phyloP scores from a whole-genome alignment of 1,140 invertebrate species.

The Trichonephila inaurata region DNA sequence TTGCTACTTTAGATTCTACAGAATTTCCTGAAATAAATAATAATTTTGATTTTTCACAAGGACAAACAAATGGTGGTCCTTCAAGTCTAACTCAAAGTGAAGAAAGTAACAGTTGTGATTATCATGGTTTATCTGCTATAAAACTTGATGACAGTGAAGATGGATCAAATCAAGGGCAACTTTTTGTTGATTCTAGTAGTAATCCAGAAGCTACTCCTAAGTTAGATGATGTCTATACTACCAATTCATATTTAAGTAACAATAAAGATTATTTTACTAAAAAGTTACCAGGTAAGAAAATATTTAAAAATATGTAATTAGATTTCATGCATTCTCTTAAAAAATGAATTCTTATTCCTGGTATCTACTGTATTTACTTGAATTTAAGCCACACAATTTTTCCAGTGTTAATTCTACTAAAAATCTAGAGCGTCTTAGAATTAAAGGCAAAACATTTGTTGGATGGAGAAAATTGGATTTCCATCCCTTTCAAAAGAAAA shows the following conservation, averaged over 20 bases:
- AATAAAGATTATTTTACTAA: slow-evolving; percentile 84
- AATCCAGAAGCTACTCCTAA: slow-evolving; percentile 77
- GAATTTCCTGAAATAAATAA: slow-evolving; percentile 48
- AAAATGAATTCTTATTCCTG: no score
- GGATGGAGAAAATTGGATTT: no score
- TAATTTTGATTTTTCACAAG: slow-evolving; percentile 1
- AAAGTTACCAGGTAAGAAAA: slow-evolving; percentile 83
- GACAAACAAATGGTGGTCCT: not conserved
- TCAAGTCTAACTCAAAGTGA: slow-evolving; percentile 44
- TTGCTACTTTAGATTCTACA: not conserved
- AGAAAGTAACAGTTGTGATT: slow-evolving; percentile 72
- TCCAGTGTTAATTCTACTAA: no score
- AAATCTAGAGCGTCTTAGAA: no score
- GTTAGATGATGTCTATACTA: not conserved
- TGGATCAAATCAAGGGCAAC: slow-evolving; percentile 56
- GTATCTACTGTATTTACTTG: no score
- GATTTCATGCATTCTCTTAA: no score
- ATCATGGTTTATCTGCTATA: slow-evolving; percentile 61
- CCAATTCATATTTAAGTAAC: slow-evolving; percentile 83
- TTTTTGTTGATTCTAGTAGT: slow-evolving; percentile 78
- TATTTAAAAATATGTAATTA: not conserved
- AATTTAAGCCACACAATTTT: no score
- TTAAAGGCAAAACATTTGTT: no score
- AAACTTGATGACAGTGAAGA: slow-evolving; percentile 70
- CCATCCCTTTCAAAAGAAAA: no score